phyloP scores from a whole-genome alignment of 2,113 vertebrate genomes.

The Rhabdomys dilectus region DNA sequence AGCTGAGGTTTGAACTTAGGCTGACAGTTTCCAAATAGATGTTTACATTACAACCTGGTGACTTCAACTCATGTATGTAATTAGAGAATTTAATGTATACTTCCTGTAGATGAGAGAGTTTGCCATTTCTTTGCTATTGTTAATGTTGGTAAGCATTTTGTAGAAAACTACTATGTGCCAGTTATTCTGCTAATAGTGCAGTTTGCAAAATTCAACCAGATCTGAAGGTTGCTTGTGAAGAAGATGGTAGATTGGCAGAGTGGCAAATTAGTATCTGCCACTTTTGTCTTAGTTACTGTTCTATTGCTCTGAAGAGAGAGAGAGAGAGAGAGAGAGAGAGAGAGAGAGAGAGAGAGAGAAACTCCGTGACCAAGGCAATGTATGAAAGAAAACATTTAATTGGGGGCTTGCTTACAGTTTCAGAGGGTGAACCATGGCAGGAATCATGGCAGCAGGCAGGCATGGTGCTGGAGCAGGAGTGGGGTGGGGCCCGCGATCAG shows the following conservation, averaged over 20 bases:
- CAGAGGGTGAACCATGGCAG: not conserved
- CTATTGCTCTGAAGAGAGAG: not conserved
- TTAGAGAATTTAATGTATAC: not conserved
- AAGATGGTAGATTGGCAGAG: not conserved
- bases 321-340: not conserved
- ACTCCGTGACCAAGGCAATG: not conserved
- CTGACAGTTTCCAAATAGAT: not conserved
- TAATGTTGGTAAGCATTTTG: not conserved
- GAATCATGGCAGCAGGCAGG: no score
- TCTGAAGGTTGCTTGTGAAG: not conserved
- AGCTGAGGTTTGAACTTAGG: not conserved
- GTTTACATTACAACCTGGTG: not conserved
- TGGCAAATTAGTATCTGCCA: not conserved
- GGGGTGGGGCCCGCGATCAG: no score
- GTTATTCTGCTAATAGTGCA: not conserved
- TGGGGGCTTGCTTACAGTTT: not conserved
- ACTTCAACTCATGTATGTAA: not conserved
- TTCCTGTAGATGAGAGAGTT: not conserved
- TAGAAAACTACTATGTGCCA: not conserved
- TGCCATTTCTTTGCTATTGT: not conserved
- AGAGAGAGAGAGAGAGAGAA: not conserved
- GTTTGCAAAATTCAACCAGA: not conserved
- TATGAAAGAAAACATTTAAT: not conserved
- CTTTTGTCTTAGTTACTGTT: not conserved
- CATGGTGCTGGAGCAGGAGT: not conserved